Conservation (phyloP, 2,797 vertebrate species). For the Hippocampus kuda region DNA sequence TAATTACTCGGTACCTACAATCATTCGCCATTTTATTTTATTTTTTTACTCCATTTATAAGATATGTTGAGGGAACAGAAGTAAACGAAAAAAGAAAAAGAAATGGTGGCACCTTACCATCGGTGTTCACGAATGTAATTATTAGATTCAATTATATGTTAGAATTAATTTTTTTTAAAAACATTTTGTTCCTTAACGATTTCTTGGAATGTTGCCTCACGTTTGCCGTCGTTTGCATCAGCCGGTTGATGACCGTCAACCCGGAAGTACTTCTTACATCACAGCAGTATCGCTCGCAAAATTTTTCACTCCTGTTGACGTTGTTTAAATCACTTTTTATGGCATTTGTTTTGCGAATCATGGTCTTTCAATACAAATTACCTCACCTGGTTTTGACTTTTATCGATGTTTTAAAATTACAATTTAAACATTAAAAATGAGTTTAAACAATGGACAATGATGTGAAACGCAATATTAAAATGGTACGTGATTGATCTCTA, state of each 20-base stretch:
- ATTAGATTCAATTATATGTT: too few relatives aligned
- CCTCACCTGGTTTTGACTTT: not conserved
- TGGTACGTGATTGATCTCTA: not conserved
- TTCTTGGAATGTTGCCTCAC: not conserved
- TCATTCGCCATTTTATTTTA: too few relatives aligned
- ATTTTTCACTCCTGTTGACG: not conserved
- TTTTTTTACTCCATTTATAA: not conserved
- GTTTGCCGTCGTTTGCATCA: slow-evolving; percentile 49
- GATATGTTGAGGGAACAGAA: not conserved
- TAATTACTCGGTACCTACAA: too few relatives aligned
- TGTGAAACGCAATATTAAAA: not conserved
- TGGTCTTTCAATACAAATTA: not conserved
- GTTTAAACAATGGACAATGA: too few relatives aligned
- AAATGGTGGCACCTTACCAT: too few relatives aligned
- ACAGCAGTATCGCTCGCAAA: slow-evolving; percentile 5
- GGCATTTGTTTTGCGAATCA: not conserved
- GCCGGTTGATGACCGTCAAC: slow-evolving; percentile 25
- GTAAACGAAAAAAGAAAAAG: not conserved
- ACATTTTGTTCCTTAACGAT: not conserved
- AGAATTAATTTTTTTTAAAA: too few relatives aligned
- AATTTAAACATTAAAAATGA: not conserved
- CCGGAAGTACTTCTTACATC: slow-evolving; percentile 36
- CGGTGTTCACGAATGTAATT: too few relatives aligned
- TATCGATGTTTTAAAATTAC: not conserved
- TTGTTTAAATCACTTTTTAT: not conserved